Base-by-base conservation (phyloP, 1,140 invertebrate species). In the Habropoda laboriosa region DNA sequence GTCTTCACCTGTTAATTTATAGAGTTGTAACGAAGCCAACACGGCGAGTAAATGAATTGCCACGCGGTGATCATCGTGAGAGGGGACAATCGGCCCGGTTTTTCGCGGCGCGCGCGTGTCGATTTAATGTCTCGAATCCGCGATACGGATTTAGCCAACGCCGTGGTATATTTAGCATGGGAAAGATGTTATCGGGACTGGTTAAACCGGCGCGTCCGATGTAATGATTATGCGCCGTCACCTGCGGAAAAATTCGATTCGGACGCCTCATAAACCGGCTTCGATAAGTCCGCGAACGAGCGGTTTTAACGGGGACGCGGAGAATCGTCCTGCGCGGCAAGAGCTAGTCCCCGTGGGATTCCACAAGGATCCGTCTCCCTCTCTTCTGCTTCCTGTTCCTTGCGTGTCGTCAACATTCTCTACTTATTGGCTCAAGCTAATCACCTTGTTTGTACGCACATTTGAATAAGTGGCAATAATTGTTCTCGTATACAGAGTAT, bases 131-230 rank as follows among this genome's bases (percentile, higher is more conserved):
- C 66, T 86, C 80, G 70, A 74, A 83, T 71, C 77, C 38, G 53
- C 66, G 79, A 88, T 90, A 90, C 90, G 76, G 85, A 90, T 91
- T 92, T 91, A 91, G 88, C 80, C 74, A 10, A 66, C 57, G 30
- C 51, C 24, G 79, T 57, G 83, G 72, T 91, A 90, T 91, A 89
- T 91, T 91, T 89, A 90, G 86, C 85, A 30, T 85, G 83, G 83
- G 86, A 91, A 88, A 85, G 90, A 91, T 91, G 64, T 82, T 92
- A 91, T 92, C 90, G 57, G 53, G 87, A 92, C 91, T 89, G 89
- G 91, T 91, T 90, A 82, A 80, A 87, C 87, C 85, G 78, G 83
- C 79, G 83, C 73, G 87, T 86, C 88, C 80, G 84, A 88, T 78
- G 61, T 90, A 91, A 91, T 88, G 88, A 90, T 90, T 90, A 91